Evolutionary conservation across 1,140 invertebrate species (phyloP).

Genomic region (Brachionus paranguensis): DNA sequence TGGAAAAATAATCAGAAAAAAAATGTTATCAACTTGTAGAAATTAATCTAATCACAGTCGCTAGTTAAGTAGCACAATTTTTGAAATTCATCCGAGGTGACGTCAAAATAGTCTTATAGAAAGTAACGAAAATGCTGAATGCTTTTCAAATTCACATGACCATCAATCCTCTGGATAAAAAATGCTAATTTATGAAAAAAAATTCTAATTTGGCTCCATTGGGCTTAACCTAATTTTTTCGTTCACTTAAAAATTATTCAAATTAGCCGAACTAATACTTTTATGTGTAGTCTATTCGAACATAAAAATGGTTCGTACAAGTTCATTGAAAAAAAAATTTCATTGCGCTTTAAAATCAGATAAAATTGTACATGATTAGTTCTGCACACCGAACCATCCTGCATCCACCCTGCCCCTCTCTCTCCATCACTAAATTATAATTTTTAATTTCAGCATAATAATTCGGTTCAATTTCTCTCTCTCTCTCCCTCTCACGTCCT

Average conservation of each 20-base stretch:
- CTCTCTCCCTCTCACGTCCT: not conserved
- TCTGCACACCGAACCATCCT: not conserved
- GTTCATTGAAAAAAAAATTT: not conserved
- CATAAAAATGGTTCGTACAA: not conserved
- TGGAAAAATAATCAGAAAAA: too few species aligned
- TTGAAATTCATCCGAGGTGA: not conserved
- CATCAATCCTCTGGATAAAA: not conserved
- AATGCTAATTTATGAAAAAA: not conserved
- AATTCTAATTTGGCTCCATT: not conserved
- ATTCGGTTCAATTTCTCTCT: not conserved
- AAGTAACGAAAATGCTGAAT: not conserved
- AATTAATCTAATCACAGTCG: too few species aligned
- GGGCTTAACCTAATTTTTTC: not conserved
- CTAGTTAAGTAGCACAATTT: too few species aligned
- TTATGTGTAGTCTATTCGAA: not conserved
- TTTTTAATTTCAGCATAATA: not conserved
- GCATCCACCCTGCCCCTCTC: not conserved
- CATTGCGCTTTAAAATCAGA: not conserved
- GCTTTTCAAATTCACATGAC: not conserved
- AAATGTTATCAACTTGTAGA: too few species aligned
- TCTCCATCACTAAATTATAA: not conserved
- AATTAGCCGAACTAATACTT: not conserved
- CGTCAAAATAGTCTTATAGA: not conserved
- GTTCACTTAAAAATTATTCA: not conserved
- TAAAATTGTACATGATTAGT: not conserved